Conservation (phyloP, 2,113 vertebrate genomes). For the Actenoides lindsayi region DNA sequence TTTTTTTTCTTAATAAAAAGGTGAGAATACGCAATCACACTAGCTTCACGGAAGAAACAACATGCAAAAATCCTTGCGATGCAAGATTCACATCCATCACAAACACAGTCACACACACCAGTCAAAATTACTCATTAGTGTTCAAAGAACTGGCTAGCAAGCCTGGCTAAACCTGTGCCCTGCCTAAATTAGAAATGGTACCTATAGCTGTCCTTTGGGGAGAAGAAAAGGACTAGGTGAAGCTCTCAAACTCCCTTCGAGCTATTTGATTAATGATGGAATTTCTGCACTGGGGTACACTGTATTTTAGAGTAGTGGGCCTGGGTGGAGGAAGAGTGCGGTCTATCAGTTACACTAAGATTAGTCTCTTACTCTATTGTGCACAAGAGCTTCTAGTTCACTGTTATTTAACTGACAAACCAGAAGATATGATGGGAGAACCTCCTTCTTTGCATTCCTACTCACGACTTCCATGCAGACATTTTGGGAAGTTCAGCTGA, state of each 20-base stretch:
- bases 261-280: not conserved
- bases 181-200: not conserved
- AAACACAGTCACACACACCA: not conserved
- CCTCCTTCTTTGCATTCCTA: not conserved
- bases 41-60: not conserved
- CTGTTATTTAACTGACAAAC: not conserved
- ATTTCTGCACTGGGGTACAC: not conserved
- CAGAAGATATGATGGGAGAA: not conserved
- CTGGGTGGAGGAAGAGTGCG: not conserved
- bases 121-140: not conserved
- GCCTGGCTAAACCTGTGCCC: not conserved
- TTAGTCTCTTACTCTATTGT: not conserved
- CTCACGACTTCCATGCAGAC: not conserved
- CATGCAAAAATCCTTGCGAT: not conserved
- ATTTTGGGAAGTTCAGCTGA: not conserved
- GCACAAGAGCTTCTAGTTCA: not conserved
- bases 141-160: not conserved
- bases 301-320: not conserved
- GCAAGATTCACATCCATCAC: not conserved
- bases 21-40: not conserved
- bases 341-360: not conserved
- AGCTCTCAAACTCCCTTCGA: not conserved
- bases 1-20: not conserved
- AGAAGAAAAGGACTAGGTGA: not conserved
- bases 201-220: not conserved